These are phyloP conservation scores for Leptocoma aspasia DNA, from an alignment of 2,113 vertebrate species.

Conservation along the genomic window DNA sequence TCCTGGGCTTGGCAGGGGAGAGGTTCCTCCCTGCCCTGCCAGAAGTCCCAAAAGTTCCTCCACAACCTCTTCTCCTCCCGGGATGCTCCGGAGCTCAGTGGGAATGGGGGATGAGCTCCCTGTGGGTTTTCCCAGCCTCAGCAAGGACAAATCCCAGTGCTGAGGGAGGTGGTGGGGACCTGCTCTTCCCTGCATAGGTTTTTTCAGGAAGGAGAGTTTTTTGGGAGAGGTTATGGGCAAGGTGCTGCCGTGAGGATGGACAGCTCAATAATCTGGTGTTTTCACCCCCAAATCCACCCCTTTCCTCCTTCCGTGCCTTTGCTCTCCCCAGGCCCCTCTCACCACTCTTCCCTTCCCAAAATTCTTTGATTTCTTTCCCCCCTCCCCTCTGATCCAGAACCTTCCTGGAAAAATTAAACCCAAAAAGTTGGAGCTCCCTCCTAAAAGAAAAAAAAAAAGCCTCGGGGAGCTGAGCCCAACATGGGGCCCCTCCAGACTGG, in stretches of 20 bases:
- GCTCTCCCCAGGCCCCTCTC: not conserved
- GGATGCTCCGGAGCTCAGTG: not conserved
- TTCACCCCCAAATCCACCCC: not conserved
- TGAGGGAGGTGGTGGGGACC: not conserved
- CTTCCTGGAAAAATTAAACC: not conserved
- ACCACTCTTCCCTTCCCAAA: not conserved
- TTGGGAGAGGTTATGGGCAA: not conserved
- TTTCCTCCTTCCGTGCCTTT: not conserved
- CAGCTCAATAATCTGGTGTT: not conserved
- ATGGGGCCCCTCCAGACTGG: not conserved
- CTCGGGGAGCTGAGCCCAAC: rapidly evolving
- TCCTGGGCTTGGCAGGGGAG: not conserved
- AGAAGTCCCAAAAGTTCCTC: not conserved
- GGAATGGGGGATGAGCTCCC: not conserved
- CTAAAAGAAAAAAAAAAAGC: not conserved
- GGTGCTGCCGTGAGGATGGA: slow-evolving; percentile 43
- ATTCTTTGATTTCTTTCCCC: not conserved
- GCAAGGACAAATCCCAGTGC: rapidly evolving
- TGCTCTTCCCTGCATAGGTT: slow-evolving; percentile 2
- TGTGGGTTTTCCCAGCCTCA: not conserved
- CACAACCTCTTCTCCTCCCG: not conserved
- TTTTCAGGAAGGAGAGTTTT: slow-evolving; percentile 10
- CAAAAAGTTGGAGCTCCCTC: not conserved
- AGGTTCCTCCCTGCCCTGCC: not conserved
- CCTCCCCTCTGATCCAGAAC: not conserved